Evolutionary conservation across 1,140 invertebrate species (phyloP), one percentile per base, ranked within the genome.

Genomic region (Drosophila littoralis): DNA sequence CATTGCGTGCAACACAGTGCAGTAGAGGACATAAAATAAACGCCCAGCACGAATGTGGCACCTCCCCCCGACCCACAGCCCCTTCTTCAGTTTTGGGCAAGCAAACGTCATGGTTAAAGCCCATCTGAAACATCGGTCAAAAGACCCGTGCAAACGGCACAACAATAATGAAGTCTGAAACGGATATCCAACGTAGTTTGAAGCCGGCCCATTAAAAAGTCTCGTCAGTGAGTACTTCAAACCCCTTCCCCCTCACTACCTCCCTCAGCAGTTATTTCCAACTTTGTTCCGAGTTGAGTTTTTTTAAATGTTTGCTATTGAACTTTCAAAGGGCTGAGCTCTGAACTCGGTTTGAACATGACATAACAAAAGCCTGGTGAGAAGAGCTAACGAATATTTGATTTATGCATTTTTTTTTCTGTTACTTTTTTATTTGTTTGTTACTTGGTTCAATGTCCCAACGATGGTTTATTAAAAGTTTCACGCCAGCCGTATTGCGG

Each of bases 1-100:
- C 79, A 83, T 80, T 89, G 84, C 83, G 79, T 89, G 83, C 80
- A 77, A 66, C 79, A 79, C 75, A 61, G 76, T 73, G 83, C 83
- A 86, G 77, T 10, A 48, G 12, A 48, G 46, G 84, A 89, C 83
- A 83, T 77, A 61, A 75, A 79, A 77, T 88, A 79, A 89, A 82
- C 69, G 79, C 76, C 66, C 69, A 57, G 32, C 33, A 75, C 66
- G 72, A 75, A 70, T 32, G 48, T 42, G n/a, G 42, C 12, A 28
- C 2, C 2, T 12, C 32, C 2, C 36, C 22, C 0, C 22, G 22
- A 28, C 28, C 12, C 33, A 7, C 13, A 12, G 7, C 22, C 6
- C 3, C 22, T 28, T 45, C 6, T 42, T 4, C 1, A 45, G 35
- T 40, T 59, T 54, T 12, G 15, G 38, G 36, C 66, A 22, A 33